Evolutionary conservation across 2,888 invertebrate genomes (phyloP), one percentile per base, ranked within the genome.

Genomic region (Erebia ligea): DNA sequence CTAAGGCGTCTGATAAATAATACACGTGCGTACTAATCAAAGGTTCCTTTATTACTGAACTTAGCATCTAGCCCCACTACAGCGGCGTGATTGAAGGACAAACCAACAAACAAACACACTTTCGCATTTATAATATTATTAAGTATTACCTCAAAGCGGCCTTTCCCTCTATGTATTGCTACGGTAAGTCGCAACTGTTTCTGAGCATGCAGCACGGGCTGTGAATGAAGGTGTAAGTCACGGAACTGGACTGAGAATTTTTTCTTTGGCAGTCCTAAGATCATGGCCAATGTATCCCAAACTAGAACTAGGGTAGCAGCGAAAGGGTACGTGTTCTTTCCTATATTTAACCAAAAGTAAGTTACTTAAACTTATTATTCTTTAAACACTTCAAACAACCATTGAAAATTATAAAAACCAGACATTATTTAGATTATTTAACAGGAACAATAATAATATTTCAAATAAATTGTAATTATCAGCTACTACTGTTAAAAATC

Each of bases 301-400:
- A 95, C 95, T 5, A 95, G 87, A 25, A 94, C 86, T 77, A 98
- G 86, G 74, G 96, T 96, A 40, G 95, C 96, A 1, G 97, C 96
- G 19, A 97, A 97, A 1, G 98, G 98, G 76, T 96, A 95, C 13
- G 96, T 81, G 58, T 94, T 95, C 74, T 96, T 94, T 1, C 95
- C 96, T 94, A 21, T 76, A 73, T 67, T 17, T 9, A 56, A 40
- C 17, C 52, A 52, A 21, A 11, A 25, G 21, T 10, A 57, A 57
- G 13, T 15, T 56, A 57, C 11, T 4, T 10, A 15, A 57, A 15
- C 1, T 4, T 6, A 34, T 34, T 4, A 34, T 34, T 34, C 34
- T 34, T 34, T 6, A 5, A 34, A 34, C 34, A 34, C 34, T 34
- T 34, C 5, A 34, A 34, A 34, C 6, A 34, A 34, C 34, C 34